Conservation (phyloP, 1,140 invertebrate genomes). For the Arctopsyche grandis region DNA sequence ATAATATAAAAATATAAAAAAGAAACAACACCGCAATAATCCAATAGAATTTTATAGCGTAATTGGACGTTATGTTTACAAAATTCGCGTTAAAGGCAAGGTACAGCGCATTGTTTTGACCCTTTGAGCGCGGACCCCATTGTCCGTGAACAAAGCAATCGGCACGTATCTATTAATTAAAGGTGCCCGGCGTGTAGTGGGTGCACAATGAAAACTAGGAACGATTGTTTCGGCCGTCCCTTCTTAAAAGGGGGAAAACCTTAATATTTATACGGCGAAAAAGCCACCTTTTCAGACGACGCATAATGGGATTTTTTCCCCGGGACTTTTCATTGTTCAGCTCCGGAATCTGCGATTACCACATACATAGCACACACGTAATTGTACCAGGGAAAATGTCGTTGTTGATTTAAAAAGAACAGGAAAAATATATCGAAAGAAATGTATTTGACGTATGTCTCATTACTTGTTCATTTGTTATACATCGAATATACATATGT, state of each 20-base stretch:
- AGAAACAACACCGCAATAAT: too few relatives aligned
- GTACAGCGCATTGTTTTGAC: constrained; percentile 38
- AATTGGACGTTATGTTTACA: constrained; percentile 45
- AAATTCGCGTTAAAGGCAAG: constrained; percentile 34
- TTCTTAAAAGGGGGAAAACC: neutral
- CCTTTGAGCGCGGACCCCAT: constrained; percentile 33
- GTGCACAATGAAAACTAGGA: constrained; percentile 16
- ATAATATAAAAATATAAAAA: too few relatives aligned
- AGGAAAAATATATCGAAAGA: too few relatives aligned
- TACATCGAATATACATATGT: too few relatives aligned
- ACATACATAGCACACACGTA: neutral
- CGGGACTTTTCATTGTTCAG: neutral
- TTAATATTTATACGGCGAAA: neutral
- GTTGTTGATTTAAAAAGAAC: neutral
- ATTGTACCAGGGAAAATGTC: neutral
- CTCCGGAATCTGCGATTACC: neutral
- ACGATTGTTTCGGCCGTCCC: neutral
- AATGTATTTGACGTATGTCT: too few relatives aligned
- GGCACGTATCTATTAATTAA: constrained; percentile 52
- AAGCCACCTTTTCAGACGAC: neutral
- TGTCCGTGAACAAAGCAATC: constrained; percentile 45
- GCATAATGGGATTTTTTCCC: neutral
- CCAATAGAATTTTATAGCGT: neutral
- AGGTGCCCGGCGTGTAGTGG: neutral
- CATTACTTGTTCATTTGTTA: too few relatives aligned